These are phyloP conservation scores for Arion vulgaris DNA, from an alignment of 1,140 invertebrate genomes.

Conservation along the genomic window DNA sequence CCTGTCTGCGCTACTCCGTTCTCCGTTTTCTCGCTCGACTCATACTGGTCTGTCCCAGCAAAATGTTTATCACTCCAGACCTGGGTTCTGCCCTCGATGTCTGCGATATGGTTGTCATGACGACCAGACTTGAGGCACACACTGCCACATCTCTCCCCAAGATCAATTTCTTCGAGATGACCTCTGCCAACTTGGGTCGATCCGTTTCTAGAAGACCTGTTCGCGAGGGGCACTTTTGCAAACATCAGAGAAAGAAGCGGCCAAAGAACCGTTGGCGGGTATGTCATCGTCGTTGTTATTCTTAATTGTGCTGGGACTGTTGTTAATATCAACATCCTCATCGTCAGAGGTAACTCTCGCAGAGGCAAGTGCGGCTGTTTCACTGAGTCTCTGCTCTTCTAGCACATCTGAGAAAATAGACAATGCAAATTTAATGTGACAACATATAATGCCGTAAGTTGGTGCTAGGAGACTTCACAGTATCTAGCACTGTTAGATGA, in stretches of 20 bases:
- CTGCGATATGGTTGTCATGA: constrained; percentile 25
- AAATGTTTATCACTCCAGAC: not conserved
- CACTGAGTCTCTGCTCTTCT: constrained; percentile 36
- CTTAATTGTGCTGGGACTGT: not conserved
- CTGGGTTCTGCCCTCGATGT: not conserved
- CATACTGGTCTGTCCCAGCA: not conserved
- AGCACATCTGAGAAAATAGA: constrained; percentile 10
- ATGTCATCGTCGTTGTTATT: not conserved
- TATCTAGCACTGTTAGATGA: too few species aligned
- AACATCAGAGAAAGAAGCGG: not conserved
- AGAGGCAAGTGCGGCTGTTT: constrained; percentile 33
- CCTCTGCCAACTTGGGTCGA: not conserved
- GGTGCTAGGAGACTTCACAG: too few species aligned
- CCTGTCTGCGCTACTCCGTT: not conserved
- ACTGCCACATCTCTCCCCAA: not conserved
- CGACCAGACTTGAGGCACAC: constrained; percentile 1
- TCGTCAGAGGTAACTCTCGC: constrained; percentile 25
- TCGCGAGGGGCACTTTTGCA: not conserved
- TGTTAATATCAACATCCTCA: not conserved
- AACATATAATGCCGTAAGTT: too few species aligned
- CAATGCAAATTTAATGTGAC: too few species aligned
- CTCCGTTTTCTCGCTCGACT: not conserved
- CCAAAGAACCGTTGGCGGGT: not conserved
- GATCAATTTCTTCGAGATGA: not conserved
- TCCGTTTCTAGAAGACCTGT: not conserved